A percentile compares a stretch with the other conserved stretches of the same genome.
Evolutionary conservation across 2,888 invertebrate genomes (phyloP).

Genomic region (Sceliomorpha sp.): DNA sequence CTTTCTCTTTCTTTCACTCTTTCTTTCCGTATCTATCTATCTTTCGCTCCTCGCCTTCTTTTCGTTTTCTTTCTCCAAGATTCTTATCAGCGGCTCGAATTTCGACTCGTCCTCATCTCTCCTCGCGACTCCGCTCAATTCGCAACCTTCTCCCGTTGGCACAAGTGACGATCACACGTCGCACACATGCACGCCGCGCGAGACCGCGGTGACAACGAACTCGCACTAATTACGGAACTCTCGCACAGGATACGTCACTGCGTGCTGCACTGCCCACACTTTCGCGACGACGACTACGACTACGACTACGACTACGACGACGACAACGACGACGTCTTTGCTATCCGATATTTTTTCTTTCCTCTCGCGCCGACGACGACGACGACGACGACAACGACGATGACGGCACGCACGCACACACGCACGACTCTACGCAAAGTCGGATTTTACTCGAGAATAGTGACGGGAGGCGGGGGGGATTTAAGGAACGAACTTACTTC

Average conservation of each 20-base stretch:
- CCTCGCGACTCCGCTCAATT: too few species aligned
- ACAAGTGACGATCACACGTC: not conserved
- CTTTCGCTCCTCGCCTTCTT: too few species aligned
- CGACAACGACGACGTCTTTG: not conserved
- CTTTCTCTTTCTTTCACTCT: too few species aligned
- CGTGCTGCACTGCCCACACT: conserved; percentile 12
- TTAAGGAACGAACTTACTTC: conserved; percentile 7
- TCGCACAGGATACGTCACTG: conserved; percentile 45
- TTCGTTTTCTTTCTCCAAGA: too few species aligned
- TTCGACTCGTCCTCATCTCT: too few species aligned
- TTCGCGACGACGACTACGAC: too few species aligned
- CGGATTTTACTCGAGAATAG: not conserved
- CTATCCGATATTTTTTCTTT: not conserved
- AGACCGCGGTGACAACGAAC: conserved; percentile 40
- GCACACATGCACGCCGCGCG: conserved; percentile 11
- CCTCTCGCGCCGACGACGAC: not conserved
- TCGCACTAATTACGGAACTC: conserved; percentile 37
- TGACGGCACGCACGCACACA: not conserved
- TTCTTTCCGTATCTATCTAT: too few species aligned
- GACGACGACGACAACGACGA: not conserved
- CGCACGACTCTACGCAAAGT: not conserved
- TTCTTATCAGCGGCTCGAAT: not conserved
- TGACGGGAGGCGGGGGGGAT: too few species aligned
- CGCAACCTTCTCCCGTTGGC: not conserved
- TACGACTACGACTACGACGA: too few species aligned